These are phyloP conservation scores for Acyrthosiphon pisum DNA, from an alignment of 1,140 invertebrate species.

Conservation along the genomic window DNA sequence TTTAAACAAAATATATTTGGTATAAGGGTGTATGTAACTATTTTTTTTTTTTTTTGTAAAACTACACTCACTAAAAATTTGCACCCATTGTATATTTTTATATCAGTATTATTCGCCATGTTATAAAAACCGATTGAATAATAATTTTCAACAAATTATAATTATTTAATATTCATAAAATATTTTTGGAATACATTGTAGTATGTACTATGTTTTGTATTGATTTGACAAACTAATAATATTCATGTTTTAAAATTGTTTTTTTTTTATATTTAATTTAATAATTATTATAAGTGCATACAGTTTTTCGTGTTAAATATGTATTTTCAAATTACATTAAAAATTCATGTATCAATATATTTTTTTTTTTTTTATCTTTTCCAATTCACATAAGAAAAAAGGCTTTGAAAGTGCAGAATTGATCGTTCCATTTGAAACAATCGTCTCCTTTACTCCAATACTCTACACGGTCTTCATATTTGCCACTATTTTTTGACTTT, in stretches of 20 bases:
- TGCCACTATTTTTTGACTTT: neutral
- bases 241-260: neutral
- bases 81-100: neutral
- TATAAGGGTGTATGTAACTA: neutral
- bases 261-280: neutral
- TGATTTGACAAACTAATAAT: neutral
- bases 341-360: neutral
- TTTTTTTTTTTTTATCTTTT: neutral
- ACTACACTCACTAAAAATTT: neutral
- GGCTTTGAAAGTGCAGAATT: neutral
- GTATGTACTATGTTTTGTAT: neutral
- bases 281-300: neutral
- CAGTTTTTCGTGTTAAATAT: neutral
- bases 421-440: neutral
- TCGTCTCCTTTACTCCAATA: neutral
- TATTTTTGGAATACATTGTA: neutral
- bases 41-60: neutral
- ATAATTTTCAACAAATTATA: neutral
- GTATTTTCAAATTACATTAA: neutral
- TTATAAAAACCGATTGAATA: neutral
- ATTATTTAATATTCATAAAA: neutral
- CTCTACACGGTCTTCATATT: neutral
- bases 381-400: neutral
- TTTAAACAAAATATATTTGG: neutral
- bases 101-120: conserved; percentile 11